Percentiles rank a stretch among this genome's conserved stretches.
These are phyloP conservation scores for Colaptes auratus DNA, from an alignment of 2,113 vertebrate species.

Conservation along the genomic window DNA sequence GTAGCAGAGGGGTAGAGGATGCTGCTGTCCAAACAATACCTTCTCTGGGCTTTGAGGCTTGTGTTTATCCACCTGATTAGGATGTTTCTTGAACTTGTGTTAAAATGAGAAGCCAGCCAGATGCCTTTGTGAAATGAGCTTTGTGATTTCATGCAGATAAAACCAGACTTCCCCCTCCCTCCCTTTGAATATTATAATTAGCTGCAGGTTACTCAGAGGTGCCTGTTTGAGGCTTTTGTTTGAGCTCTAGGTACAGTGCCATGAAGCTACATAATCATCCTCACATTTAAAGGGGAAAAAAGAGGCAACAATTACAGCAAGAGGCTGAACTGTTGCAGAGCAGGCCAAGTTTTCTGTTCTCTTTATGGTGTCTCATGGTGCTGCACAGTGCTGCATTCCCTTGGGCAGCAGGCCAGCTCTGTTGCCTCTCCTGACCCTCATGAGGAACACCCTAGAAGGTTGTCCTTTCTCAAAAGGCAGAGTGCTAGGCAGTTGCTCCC, in stretches of 20 bases:
- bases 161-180: not conserved
- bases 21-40: not conserved
- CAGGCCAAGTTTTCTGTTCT: not conserved
- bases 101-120: not conserved
- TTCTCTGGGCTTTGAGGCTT: not conserved
- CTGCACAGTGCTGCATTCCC: not conserved
- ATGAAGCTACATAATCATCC: not conserved
- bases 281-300: not conserved
- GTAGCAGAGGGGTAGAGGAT: not conserved
- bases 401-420: not conserved
- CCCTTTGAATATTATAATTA: not conserved
- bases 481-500: not conserved
- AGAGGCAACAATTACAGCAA: not conserved
- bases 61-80: not conserved
- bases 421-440: not conserved
- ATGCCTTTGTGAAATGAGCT: not conserved
- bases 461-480: not conserved
- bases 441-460: not conserved
- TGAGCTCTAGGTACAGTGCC: not conserved
- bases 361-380: not conserved
- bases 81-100: not conserved
- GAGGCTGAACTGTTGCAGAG: not conserved
- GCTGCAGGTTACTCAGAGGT: not conserved
- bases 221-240: not conserved
- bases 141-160: not conserved